These are phyloP conservation scores for Oreortyx pictus DNA, from an alignment of 2,797 vertebrate species.

Conservation along the genomic window DNA sequence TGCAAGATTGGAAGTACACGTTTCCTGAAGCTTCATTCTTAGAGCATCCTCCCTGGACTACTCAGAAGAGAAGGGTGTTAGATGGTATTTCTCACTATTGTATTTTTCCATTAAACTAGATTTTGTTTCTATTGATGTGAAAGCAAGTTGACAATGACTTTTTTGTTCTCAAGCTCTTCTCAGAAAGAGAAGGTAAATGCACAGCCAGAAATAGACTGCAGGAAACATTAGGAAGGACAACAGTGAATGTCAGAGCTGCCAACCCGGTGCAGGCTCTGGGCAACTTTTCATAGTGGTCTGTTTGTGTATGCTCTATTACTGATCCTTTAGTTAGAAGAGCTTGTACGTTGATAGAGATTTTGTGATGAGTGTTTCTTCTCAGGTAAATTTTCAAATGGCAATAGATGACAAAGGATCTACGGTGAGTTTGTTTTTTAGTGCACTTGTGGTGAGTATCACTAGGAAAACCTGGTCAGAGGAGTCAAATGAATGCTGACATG, in stretches of 20 bases:
- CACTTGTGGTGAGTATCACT: background rate
- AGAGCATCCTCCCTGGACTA: background rate
- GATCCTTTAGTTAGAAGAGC: background rate
- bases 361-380: background rate
- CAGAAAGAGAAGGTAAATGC: background rate
- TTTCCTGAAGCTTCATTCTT: rapidly evolving
- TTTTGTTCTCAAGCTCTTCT: background rate
- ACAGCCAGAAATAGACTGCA: background rate
- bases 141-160: background rate
- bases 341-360: background rate
- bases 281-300: background rate
- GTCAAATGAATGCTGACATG: constrained; percentile 7
- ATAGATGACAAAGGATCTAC: background rate
- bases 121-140: background rate
- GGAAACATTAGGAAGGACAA: background rate
- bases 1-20: background rate
- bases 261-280: background rate
- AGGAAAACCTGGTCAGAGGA: background rate
- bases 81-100: background rate
- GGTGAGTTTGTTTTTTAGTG: background rate
- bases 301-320: background rate
- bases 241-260: background rate
- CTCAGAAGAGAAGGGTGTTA: background rate
- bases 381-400: background rate
- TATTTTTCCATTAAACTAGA: background rate